Evolutionary conservation across 2,888 invertebrate genomes (phyloP).

Genomic region (Orthosia gothica): DNA sequence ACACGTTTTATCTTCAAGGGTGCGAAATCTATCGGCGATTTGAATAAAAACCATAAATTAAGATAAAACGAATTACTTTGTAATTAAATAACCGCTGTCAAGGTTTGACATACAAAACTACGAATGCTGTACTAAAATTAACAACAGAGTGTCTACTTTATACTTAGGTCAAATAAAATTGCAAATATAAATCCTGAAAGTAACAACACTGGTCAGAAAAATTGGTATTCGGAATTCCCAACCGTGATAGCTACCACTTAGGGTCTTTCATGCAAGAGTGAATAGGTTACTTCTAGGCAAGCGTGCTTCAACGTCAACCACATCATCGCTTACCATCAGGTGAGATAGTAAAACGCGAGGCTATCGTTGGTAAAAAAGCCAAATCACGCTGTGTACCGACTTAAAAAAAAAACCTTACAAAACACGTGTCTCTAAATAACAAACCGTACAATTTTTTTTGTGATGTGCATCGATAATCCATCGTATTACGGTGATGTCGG

Average conservation of each 20-base stretch:
- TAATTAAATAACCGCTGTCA: not conserved
- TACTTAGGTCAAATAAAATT: no score
- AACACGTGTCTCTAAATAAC: conserved; percentile 25
- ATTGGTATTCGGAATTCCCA: no score
- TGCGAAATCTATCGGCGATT: not conserved
- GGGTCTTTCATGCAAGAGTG: no score
- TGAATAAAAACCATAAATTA: conserved; percentile 8
- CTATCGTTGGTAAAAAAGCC: no score
- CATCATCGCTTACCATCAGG: no score
- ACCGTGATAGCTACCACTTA: no score
- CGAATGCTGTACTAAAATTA: not conserved
- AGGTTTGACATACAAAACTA: not conserved
- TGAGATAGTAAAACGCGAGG: no score
- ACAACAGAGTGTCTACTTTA: not conserved
- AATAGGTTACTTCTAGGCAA: no score
- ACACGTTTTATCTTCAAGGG: conserved; percentile 3
- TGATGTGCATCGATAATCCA: conserved; percentile 49
- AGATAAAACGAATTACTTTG: not conserved
- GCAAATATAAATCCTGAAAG: not conserved
- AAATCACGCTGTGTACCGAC: not conserved
- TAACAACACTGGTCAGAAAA: not conserved
- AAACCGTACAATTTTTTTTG: conserved; percentile 38
- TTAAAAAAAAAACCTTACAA: not conserved
- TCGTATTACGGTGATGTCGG: conserved; percentile 41
- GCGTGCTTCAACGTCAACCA: no score